Percentiles rank a stretch among this genome's conserved stretches.
Conservation (phyloP, 2,797 vertebrate genomes). For the Pagetopsis macropterus region DNA sequence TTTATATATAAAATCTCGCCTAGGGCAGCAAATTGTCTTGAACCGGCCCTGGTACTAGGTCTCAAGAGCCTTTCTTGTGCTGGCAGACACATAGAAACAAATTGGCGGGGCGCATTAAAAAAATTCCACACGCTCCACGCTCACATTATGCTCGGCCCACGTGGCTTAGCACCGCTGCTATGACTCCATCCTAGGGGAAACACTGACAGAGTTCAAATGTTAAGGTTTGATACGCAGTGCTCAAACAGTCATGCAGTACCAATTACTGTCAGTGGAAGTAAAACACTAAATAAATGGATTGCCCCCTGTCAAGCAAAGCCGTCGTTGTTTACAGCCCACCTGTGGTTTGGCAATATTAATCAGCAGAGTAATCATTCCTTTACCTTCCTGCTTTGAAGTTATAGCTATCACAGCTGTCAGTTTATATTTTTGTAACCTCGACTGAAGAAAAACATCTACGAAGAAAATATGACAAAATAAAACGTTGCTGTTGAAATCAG, state of each 20-base stretch:
- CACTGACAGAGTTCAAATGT: not conserved
- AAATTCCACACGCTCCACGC: no score
- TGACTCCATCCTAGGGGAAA: no score
- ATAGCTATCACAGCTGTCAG: not conserved
- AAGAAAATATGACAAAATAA: not conserved
- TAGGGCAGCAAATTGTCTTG: no score
- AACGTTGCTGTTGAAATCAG: not conserved
- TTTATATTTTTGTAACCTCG: conserved; percentile 2
- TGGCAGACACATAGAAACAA: no score
- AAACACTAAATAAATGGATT: conserved; percentile 12
- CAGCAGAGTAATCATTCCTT: conserved; percentile 2
- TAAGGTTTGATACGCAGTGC: not conserved
- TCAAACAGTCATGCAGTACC: not conserved
- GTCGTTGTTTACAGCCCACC: conserved; percentile 9
- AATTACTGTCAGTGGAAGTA: not conserved
- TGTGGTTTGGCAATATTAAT: conserved; percentile 20
- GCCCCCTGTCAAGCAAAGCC: conserved; percentile 19
- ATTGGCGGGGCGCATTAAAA: no score
- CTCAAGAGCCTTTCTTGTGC: no score
- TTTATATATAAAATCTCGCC: no score
- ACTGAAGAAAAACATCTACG: not conserved
- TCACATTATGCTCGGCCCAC: no score
- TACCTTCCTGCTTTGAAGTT: not conserved
- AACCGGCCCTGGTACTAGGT: no score
- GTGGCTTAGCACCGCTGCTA: no score